These are phyloP conservation scores for Zeuzera pyrina DNA, from an alignment of 2,888 invertebrate genomes.

Conservation along the genomic window DNA sequence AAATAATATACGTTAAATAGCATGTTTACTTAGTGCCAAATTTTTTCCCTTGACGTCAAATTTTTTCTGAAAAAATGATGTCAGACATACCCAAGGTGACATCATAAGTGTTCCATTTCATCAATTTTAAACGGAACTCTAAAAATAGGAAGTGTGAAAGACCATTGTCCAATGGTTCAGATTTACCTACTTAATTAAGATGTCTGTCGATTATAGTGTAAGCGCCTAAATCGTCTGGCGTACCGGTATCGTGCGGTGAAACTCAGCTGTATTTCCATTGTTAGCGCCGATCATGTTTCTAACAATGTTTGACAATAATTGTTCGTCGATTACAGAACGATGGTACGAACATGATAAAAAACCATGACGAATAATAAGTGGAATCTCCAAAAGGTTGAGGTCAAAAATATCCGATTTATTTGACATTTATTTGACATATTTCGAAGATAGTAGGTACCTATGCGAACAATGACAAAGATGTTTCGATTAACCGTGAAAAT, in stretches of 20 bases:
- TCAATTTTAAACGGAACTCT: too few relatives aligned
- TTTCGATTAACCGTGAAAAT: too few relatives aligned
- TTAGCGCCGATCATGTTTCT: conserved; percentile 15
- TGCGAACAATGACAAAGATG: too few relatives aligned
- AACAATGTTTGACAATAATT: conserved; percentile 27
- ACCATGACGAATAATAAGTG: conserved; percentile 17
- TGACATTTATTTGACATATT: too few relatives aligned
- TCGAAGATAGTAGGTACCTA: too few relatives aligned
- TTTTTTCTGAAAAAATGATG: background rate
- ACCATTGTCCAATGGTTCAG: conserved; percentile 6
- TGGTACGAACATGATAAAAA: conserved; percentile 18
- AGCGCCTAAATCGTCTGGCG: background rate
- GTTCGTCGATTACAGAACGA: conserved; percentile 21
- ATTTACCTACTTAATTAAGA: conserved; percentile 14
- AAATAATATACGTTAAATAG: too few relatives aligned
- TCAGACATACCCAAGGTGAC: background rate
- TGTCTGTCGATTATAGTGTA: conserved; percentile 6
- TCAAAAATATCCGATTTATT: too few relatives aligned
- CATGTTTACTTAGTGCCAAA: too few relatives aligned
- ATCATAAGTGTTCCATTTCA: background rate
- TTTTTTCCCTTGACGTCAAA: too few relatives aligned
- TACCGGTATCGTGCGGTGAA: background rate
- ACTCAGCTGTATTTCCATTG: conserved; percentile 7
- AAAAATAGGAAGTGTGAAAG: background rate
- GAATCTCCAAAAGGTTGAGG: conserved; percentile 21